A percentile compares a stretch with the other conserved stretches of the same genome.
These are phyloP conservation scores for Unio pictorum DNA, from an alignment of 2,888 invertebrate genomes.

Conservation along the genomic window DNA sequence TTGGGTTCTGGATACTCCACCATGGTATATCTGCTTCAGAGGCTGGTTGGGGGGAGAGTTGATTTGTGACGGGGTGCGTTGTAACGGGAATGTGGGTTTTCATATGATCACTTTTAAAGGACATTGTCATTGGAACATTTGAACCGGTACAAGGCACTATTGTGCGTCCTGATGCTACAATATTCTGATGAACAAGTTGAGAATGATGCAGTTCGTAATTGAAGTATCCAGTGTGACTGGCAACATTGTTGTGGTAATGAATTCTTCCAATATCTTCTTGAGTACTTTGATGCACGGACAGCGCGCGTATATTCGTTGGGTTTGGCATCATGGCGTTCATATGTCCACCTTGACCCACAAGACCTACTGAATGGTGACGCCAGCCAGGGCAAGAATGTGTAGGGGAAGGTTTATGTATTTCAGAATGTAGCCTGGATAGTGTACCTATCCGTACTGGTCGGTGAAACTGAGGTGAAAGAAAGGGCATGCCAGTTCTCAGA, in stretches of 20 bases:
- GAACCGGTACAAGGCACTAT: slow-evolving; percentile 27
- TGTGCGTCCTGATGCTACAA: slow-evolving; percentile 51
- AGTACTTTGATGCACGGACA: slow-evolving; percentile 15
- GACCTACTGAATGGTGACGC: slow-evolving; percentile 19
- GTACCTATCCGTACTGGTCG: too few relatives aligned
- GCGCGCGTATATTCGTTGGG: slow-evolving; percentile 8
- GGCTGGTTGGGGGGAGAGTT: slow-evolving; percentile 60
- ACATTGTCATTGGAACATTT: slow-evolving; percentile 7
- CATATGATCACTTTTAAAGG: slow-evolving; percentile 20
- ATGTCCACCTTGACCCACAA: slow-evolving; percentile 12
- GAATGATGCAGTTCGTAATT: slow-evolving; percentile 58
- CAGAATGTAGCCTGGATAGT: too few relatives aligned
- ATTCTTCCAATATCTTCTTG: slow-evolving; percentile 25
- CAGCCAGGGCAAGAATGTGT: slow-evolving; percentile 27
- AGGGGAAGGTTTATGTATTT: slow-evolving; percentile 30
- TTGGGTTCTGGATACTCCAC: slow-evolving; percentile 56
- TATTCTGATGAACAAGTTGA: slow-evolving; percentile 53
- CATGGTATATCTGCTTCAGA: slow-evolving; percentile 60
- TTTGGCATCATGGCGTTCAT: slow-evolving; percentile 10
- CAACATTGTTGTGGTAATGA: slow-evolving; percentile 9
- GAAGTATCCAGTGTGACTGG: slow-evolving; percentile 30
- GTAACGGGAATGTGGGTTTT: slow-evolving; percentile 21
- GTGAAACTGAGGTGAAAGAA: too few relatives aligned
- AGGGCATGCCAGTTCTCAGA: too few relatives aligned
- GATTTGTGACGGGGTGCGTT: slow-evolving; percentile 36